Percentiles rank a stretch among this genome's conserved stretches.
These are phyloP conservation scores for Strigops habroptila DNA, from an alignment of 2,113 vertebrate genomes.

Conservation along the genomic window DNA sequence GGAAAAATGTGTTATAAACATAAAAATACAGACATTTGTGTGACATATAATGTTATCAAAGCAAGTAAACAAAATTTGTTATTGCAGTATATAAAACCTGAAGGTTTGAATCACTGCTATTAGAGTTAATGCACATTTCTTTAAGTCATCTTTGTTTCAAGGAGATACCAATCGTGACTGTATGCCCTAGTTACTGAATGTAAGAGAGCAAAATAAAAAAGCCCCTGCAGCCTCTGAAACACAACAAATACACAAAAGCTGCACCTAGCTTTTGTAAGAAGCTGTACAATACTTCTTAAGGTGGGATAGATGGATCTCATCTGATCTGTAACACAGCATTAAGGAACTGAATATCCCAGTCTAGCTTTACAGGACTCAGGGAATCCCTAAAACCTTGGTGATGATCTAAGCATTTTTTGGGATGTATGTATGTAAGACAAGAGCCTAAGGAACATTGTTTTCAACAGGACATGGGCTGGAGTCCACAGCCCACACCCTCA, in stretches of 20 bases:
- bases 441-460: neutral
- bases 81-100: conserved; percentile 40
- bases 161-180: neutral
- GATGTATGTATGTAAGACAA: neutral
- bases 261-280: neutral
- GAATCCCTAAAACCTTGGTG: neutral
- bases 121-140: neutral
- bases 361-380: neutral
- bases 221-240: neutral
- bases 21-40: neutral
- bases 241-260: neutral
- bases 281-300: neutral
- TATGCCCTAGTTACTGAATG: neutral
- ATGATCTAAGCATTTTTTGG: neutral
- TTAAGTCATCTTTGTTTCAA: conserved; percentile 10
- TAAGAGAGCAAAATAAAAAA: neutral
- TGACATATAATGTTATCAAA: neutral
- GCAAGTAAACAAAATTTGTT: conserved; percentile 32
- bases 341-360: neutral
- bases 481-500: neutral
- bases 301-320: neutral
- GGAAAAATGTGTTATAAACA: neutral
- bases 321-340: neutral
- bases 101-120: conserved; percentile 20
- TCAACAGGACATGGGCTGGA: neutral